Evolutionary conservation across 1,140 invertebrate genomes (phyloP), one percentile per base, ranked within the genome.

Genomic region (Manduca sexta): DNA sequence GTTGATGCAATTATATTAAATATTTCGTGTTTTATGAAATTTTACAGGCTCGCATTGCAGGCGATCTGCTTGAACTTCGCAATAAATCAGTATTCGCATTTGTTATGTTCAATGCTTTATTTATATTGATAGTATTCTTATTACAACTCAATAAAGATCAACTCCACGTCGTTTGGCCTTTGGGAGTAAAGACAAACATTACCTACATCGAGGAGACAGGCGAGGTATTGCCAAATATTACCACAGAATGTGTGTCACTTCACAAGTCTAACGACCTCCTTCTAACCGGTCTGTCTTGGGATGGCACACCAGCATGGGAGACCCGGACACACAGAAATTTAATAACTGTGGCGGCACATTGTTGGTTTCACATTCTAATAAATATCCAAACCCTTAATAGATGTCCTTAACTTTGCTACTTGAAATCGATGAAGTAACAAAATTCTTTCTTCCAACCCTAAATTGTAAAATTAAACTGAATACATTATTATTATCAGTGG

Each of bases 61-160:
- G 88, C 64, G 96, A 97, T 86, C 89, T 99, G 79, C 92, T 94
- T 77, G 95, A 97, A 71, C 90, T 98, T 67, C 90, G 97, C 66
- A 98, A 98, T 91, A 97, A 97, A 87, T 94, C 95, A 64, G 96
- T 98, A 52, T 98, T 98, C 86, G 95, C 95, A 68, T 99, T 98
- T 92, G 95, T 98, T 89, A 98, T 99, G 96, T 94, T 98, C 89
- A 99, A 99, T 91, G 95, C 97, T 86, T 92, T 99, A 72, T 99
- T 99, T 91, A 96, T 99, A 80, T 92, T 99, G 87, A 95, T 98
- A 86, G 96, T 99, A 74, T 97, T 99, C 89, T 93, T 98, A 86
- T 93, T 99, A 71, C 97, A 99, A 93, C 91, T 98, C 87, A 97
- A 98, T 89, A 98, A 98, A 92, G 95, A 98, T 89, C 93, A 95